A percentile compares a stretch with the other conserved stretches of the same genome.
Evolutionary conservation across 2,888 invertebrate species (phyloP).

Genomic region (Agonopterix alstromeriana): DNA sequence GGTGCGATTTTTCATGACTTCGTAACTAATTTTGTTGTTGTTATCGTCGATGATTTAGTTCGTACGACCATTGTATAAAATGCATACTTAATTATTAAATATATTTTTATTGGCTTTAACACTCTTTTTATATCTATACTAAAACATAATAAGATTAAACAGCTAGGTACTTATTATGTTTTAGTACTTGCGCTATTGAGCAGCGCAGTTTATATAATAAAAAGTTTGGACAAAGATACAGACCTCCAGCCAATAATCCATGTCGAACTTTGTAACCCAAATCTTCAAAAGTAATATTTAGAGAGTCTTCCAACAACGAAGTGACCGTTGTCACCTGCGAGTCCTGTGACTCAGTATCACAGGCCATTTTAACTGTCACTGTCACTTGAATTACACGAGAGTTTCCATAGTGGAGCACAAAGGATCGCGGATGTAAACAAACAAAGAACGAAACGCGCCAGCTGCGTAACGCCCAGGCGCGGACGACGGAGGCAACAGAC

Average conservation of each 20-base stretch:
- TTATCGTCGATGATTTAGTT: too few relatives aligned
- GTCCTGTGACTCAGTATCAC: slow-evolving; percentile 45
- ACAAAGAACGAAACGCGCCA: slow-evolving; percentile 43
- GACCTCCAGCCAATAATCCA: slow-evolving; percentile 76
- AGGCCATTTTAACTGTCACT: slow-evolving; percentile 50
- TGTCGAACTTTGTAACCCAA: slow-evolving; percentile 80
- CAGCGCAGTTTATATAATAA: too few relatives aligned
- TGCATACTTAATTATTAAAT: too few relatives aligned
- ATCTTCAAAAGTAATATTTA: slow-evolving; percentile 82
- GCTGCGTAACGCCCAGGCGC: slow-evolving; percentile 31
- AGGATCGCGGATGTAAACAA: slow-evolving; percentile 45
- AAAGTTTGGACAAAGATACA: slow-evolving; percentile 15
- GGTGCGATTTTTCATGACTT: too few relatives aligned
- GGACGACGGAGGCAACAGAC: slow-evolving; percentile 19
- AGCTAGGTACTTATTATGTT: too few relatives aligned
- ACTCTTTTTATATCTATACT: too few relatives aligned
- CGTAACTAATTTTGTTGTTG: too few relatives aligned
- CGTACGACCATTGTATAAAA: too few relatives aligned
- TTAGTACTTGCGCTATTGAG: too few relatives aligned
- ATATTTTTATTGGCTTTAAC: too few relatives aligned
- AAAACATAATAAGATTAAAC: too few relatives aligned
- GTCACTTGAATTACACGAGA: slow-evolving; percentile 18
- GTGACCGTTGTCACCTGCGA: slow-evolving; percentile 58
- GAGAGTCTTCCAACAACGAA: slow-evolving; percentile 57
- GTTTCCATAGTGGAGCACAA: slow-evolving; percentile 50